A percentile compares a stretch with the other conserved stretches of the same genome.
phyloP scores from a whole-genome alignment of 2,797 vertebrate species.

The Eulemur coronatus region DNA sequence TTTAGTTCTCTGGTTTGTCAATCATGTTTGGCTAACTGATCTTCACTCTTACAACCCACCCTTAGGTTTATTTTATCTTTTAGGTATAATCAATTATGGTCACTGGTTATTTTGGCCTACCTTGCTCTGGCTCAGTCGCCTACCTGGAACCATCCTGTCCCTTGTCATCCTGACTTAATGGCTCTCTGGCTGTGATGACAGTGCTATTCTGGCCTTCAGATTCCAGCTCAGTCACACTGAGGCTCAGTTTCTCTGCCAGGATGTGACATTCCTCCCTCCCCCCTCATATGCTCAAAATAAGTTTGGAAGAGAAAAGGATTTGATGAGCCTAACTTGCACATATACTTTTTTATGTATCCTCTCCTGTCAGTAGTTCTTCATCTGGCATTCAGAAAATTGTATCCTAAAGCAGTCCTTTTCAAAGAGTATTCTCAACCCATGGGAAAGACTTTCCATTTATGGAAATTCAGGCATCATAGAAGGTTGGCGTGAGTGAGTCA shows the following conservation, averaged over 20 bases:
- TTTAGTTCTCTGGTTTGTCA: background rate
- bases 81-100: background rate
- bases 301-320: background rate
- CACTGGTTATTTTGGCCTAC: background rate
- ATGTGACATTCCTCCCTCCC: too few species aligned
- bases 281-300: background rate
- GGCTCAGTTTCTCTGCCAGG: background rate
- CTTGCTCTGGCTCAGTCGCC: background rate
- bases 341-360: background rate
- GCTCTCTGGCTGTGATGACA: background rate
- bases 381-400: background rate
- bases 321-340: background rate
- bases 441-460: background rate
- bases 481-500: background rate
- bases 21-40: background rate
- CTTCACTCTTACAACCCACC: background rate
- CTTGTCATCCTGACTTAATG: background rate
- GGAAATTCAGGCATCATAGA: background rate
- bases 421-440: background rate
- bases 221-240: accelerated
- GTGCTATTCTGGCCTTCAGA: background rate
- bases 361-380: background rate
- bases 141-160: background rate
- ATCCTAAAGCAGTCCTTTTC: background rate
- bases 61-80: background rate